Conservation (phyloP, 2,113 vertebrate species). For the Rallus limicola region DNA sequence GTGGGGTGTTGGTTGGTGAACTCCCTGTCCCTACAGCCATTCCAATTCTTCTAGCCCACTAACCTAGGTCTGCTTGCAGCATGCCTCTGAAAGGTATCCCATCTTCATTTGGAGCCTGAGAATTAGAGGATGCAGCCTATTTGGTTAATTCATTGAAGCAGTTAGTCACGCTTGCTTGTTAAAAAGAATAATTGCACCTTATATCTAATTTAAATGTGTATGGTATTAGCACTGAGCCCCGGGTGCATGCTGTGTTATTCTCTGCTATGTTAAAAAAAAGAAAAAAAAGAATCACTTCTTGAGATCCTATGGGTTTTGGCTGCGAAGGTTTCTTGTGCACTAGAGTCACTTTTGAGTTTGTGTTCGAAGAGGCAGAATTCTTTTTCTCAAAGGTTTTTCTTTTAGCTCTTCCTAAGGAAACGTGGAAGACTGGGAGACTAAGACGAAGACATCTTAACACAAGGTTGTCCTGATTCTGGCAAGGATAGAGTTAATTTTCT, state of each 20-base stretch:
- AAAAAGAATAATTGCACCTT: neutral
- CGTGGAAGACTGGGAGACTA: neutral
- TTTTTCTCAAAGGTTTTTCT: conserved; percentile 19
- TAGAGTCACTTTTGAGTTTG: neutral
- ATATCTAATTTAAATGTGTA: conserved; percentile 29
- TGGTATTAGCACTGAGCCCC: neutral
- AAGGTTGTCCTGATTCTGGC: too few relatives aligned
- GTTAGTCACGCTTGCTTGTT: neutral
- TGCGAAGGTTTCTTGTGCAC: neutral
- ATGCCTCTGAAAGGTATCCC: neutral
- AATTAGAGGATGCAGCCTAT: neutral
- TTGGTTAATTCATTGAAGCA: neutral
- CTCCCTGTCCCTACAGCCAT: neutral
- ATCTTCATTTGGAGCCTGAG: neutral
- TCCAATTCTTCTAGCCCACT: neutral
- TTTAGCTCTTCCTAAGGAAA: neutral
- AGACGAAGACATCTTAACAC: neutral
- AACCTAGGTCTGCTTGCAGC: neutral
- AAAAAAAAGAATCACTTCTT: neutral
- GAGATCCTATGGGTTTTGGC: conserved; percentile 7
- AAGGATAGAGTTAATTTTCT: too few relatives aligned
- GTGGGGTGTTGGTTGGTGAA: neutral
- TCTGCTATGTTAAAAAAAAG: neutral
- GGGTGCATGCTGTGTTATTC: conserved; percentile 1
- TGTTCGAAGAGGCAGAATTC: conserved; percentile 27